Base-by-base conservation (phyloP, 1,140 invertebrate genomes). In the Amphibalanus amphitrite region DNA sequence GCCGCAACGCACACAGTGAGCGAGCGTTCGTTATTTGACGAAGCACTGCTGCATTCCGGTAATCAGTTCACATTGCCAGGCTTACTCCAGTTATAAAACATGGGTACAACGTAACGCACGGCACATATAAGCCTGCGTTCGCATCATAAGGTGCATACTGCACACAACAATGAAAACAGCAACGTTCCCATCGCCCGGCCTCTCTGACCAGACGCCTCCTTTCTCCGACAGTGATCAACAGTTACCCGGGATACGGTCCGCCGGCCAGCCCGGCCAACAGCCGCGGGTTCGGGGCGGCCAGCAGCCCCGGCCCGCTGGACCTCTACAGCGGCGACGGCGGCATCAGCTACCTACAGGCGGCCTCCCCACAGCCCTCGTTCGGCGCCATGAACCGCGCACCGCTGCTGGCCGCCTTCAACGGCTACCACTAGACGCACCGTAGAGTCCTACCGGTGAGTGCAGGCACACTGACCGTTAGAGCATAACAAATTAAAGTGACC, bases 171-270 rank as follows among this genome's bases (percentile, higher is more conserved):
- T 38, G 33, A 38, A 38, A 15, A 38, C 33, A 38, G 33, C 15
- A 38, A 38, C 15, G 4, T 38, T 38, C 4, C 4, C 47, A 59
- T 59, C 6, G 1, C 47, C 47, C 17, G 13, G 3, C 47, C 47
- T 59, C 47, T 20, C 13, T 59, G 47, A 13, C 20, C 13, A 13
- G 13, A 13, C 47, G 6, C 23, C 10, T 17, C 47, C 47, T 59
- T 1, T 59, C 10, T 59, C 47, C 73, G 74, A 70, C 87, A 92
- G 91, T 94, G 83, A 93, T 95, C 88, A 94, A 93, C 85, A 94
- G 93, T 85, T 93, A 94, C 83, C 90, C 76, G 40, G 87, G 87
- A 67, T 90, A 88, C 76, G 90, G 86, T 76, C 86, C 86, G 72
- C 86, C 86, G 67, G 83, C 86, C 65, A 87, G 86, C 72, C 86